Evolutionary conservation across 37 sponge, comb jelly and placozoan species (phyloP).

Genomic region (Bolinopsis microptera): DNA sequence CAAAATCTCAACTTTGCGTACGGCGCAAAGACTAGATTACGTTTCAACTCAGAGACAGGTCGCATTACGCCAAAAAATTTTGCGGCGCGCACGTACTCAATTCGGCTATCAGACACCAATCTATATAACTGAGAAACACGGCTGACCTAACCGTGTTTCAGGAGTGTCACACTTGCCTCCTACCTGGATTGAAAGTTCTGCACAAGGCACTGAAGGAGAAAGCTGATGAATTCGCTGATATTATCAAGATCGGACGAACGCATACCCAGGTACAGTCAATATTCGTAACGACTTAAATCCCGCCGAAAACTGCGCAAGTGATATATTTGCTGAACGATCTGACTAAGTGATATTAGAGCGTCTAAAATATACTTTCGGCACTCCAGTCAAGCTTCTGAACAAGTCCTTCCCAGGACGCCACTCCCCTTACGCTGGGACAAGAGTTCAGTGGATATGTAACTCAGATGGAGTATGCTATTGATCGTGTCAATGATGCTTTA

Average conservation of each 20-base stretch:
- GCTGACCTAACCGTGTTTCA: not conserved
- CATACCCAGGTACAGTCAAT: slow-evolving; percentile 90
- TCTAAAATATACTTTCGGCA: no score
- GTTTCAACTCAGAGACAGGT: not conserved
- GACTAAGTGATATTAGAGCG: no score
- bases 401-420: slow-evolving; percentile 94
- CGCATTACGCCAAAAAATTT: not conserved
- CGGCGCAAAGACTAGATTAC: not conserved
- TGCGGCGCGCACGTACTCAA: not conserved
- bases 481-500: slow-evolving; percentile 77
- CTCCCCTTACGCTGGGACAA: slow-evolving; percentile 95
- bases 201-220: slow-evolving; percentile 74
- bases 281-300: no score
- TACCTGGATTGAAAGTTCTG: slow-evolving; percentile 83
- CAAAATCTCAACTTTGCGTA: not conserved
- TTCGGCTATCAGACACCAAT: not conserved
- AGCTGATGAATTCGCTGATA: slow-evolving; percentile 82
- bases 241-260: slow-evolving; percentile 95
- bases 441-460: slow-evolving; percentile 96
- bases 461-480: slow-evolving; percentile 80
- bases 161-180: slow-evolving; percentile 62
- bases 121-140: not conserved
- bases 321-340: no score
- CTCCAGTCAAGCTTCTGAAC: no score
- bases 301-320: no score